Conservation (phyloP, 2,113 vertebrate genomes). For the Alectura lathami region DNA sequence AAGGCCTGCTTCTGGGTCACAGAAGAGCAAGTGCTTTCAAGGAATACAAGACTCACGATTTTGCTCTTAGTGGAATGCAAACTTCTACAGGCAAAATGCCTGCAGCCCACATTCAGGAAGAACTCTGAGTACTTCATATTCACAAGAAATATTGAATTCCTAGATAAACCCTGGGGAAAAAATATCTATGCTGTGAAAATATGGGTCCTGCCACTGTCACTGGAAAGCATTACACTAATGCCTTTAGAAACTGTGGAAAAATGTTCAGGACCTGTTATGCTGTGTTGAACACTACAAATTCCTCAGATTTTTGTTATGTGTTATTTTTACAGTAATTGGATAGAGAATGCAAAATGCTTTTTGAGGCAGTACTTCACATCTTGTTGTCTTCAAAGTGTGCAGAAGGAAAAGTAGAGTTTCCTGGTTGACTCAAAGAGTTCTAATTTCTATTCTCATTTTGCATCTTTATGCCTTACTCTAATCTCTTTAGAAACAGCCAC, state of each 20-base stretch:
- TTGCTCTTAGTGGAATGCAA: neutral
- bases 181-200: neutral
- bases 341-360: neutral
- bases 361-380: neutral
- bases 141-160: neutral
- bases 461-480: neutral
- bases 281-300: neutral
- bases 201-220: neutral
- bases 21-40: constrained; percentile 6
- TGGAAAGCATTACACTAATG: neutral
- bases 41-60: neutral
- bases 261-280: constrained; percentile 10
- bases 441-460: neutral
- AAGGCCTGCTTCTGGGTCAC: neutral
- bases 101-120: neutral
- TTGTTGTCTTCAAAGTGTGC: neutral
- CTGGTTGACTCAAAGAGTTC: neutral
- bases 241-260: neutral
- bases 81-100: neutral
- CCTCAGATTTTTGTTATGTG: neutral
- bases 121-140: neutral
- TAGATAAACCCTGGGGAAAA: neutral
- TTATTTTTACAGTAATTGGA: neutral
- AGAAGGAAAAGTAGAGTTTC: neutral
- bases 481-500: neutral